Evolutionary conservation across 2,797 vertebrate species (phyloP).

Genomic region (Babyrousa celebensis): DNA sequence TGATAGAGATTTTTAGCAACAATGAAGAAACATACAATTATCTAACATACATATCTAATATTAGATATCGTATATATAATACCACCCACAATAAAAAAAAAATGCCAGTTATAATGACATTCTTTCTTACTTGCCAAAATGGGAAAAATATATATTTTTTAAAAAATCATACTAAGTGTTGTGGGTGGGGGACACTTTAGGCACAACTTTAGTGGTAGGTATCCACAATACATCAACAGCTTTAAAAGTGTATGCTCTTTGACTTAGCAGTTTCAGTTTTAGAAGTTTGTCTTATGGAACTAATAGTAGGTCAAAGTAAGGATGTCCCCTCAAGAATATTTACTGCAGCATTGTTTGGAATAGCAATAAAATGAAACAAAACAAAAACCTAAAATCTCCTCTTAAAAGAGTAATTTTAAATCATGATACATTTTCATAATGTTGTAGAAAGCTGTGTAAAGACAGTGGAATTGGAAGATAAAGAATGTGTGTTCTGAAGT

Average conservation of each 20-base stretch:
- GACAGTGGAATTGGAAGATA: slow-evolving; percentile 5
- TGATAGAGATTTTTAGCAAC: slow-evolving; percentile 40
- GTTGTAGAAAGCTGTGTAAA: slow-evolving; percentile 23
- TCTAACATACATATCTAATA: slow-evolving; percentile 6
- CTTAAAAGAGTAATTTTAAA: slow-evolving; percentile 3
- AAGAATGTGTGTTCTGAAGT: slow-evolving; percentile 38
- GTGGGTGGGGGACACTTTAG: not conserved
- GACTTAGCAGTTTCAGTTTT: not conserved
- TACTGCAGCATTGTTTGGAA: not conserved
- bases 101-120: not conserved
- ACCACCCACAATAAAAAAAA: slow-evolving; percentile 26
- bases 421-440: not conserved
- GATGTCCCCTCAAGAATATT: not conserved
- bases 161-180: not conserved
- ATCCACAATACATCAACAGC: not conserved
- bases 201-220: not conserved
- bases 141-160: not conserved
- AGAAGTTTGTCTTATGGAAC: slow-evolving; percentile 41
- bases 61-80: slow-evolving; percentile 7
- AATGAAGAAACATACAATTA: slow-evolving; percentile 25
- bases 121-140: slow-evolving; percentile 64
- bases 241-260: not conserved
- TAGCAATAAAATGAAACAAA: not conserved
- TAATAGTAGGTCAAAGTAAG: not conserved
- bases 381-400: not conserved